Conservation (phyloP, 2,797 vertebrate species). For the Clarias platycephalus region DNA sequence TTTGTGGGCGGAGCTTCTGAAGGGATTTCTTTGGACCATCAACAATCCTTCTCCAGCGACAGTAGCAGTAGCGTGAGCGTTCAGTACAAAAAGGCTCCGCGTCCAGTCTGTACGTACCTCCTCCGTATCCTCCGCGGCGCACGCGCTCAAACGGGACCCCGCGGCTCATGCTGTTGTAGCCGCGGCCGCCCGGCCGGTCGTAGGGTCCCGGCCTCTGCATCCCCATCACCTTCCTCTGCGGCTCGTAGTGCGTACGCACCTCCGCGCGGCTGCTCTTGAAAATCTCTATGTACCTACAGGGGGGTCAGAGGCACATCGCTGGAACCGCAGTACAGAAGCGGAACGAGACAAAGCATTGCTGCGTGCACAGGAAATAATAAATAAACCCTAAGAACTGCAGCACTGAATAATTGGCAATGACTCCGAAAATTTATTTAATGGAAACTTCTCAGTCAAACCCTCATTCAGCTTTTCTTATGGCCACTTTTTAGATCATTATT, state of each 20-base stretch:
- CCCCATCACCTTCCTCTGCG: constrained; percentile 91
- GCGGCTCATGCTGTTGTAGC: constrained; percentile 91
- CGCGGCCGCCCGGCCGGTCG: constrained; percentile 88
- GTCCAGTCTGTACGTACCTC: constrained; percentile 72
- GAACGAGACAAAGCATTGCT: constrained; percentile 45
- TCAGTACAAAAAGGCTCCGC: neutral
- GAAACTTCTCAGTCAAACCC: constrained; percentile 52
- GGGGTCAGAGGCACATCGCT: constrained; percentile 62
- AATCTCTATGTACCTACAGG: constrained; percentile 97
- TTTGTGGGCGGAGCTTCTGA: no score
- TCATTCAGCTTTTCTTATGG: constrained; percentile 58
- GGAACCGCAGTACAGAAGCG: constrained; percentile 21
- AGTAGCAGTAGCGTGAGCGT: no score
- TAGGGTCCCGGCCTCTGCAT: constrained; percentile 97
- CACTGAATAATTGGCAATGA: constrained; percentile 50
- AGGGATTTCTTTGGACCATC: no score
- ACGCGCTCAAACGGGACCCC: constrained; percentile 94
- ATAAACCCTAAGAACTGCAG: constrained; percentile 46
- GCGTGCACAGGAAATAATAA: constrained; percentile 48
- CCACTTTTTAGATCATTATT: constrained; percentile 32
- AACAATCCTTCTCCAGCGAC: no score
- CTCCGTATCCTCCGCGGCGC: constrained; percentile 92
- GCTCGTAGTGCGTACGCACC: constrained; percentile 97
- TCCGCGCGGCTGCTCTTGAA: constrained; percentile 99
- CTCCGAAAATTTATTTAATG: constrained; percentile 20